Percentiles rank a stretch among this genome's conserved stretches.
phyloP scores from a whole-genome alignment of 2,797 vertebrate species.

The Staurois parvus region DNA sequence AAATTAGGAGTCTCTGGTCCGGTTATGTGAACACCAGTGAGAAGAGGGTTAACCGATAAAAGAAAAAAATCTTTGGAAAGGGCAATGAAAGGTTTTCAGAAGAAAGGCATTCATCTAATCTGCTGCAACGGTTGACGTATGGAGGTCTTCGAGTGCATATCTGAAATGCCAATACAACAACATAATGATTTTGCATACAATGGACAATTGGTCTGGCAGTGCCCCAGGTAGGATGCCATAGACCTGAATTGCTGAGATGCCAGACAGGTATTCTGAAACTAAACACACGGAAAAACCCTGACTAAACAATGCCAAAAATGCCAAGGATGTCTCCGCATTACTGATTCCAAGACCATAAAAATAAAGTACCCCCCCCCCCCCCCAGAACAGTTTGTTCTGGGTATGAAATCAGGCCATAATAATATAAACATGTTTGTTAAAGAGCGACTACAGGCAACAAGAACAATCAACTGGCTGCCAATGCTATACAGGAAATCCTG shows the following conservation, averaged over 20 bases:
- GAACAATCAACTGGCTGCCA: not conserved
- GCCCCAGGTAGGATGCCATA: slow-evolving; percentile 43
- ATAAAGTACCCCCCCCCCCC: slow-evolving; percentile 28
- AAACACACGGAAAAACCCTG: slow-evolving; percentile 34
- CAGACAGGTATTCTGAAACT: slow-evolving; percentile 49
- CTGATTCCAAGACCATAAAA: slow-evolving; percentile 32
- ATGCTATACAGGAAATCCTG: no score
- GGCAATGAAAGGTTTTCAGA: not conserved
- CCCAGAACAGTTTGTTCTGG: slow-evolving; percentile 38
- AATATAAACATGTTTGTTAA: slow-evolving; percentile 1
- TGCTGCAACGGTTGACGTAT: not conserved
- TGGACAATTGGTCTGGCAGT: slow-evolving; percentile 15
- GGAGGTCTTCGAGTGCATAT: not conserved
- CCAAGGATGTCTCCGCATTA: slow-evolving; percentile 45
- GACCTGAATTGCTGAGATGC: slow-evolving; percentile 2
- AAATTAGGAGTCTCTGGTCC: not conserved
- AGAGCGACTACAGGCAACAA: not conserved
- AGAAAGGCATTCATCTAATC: not conserved
- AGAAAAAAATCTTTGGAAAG: not conserved
- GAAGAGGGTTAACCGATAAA: not conserved
- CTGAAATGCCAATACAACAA: slow-evolving; percentile 29
- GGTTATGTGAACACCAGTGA: not conserved
- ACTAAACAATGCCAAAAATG: slow-evolving; percentile 47
- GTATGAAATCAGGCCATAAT: not conserved
- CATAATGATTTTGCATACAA: slow-evolving; percentile 43